Evolutionary conservation across 2,888 invertebrate species (phyloP), one percentile per base, ranked within the genome.

Genomic region (Scrobipalpa atriplicella): DNA sequence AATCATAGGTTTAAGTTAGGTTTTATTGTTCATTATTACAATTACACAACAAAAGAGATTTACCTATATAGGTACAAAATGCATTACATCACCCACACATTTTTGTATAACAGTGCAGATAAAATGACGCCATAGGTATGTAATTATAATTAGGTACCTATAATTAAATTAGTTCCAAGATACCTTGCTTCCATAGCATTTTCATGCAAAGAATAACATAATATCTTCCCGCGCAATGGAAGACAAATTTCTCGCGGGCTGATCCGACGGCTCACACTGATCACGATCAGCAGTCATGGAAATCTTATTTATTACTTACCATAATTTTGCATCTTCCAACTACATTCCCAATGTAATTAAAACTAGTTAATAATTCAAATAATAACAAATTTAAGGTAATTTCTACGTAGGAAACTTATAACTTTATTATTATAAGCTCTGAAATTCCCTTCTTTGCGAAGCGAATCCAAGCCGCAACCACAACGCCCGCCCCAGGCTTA

Each of bases 31-130:
- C 69, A 78, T 79, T 58, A 78, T 74, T 71, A 78, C 29, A 21
- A 47, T 76, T 79, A 85, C 82, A 85, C 81, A 86, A 85, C 81
- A 87, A 84, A 84, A 82, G 73, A 80, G 78, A 75, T 80, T 79
- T 81, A n/a, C n/a, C n/a, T n/a, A n/a, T n/a, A n/a, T n/a, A n/a
- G n/a, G n/a, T n/a, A 87, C 80, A 87, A 90, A 90, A 91, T 91
- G 90, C 90, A 87, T 39, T 85, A 87, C 81, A 85, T 79, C 84
- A 82, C 79, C 80, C 79, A 83, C 82, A 81, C 78, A 74, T 77
- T 54, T 43, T 18, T 29, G n/a, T 80, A 81, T 75, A 71, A 68
- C 67, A 75, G 77, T 77, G 74, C 67, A 47, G 62, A 51, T 62
- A 13, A 62, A 61, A 61, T 9, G 39, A 3, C 10, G 39, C 1